Evolutionary conservation across 64 coral and sea anemone species (phyloP).

Genomic region (Orbicella faveolata): DNA sequence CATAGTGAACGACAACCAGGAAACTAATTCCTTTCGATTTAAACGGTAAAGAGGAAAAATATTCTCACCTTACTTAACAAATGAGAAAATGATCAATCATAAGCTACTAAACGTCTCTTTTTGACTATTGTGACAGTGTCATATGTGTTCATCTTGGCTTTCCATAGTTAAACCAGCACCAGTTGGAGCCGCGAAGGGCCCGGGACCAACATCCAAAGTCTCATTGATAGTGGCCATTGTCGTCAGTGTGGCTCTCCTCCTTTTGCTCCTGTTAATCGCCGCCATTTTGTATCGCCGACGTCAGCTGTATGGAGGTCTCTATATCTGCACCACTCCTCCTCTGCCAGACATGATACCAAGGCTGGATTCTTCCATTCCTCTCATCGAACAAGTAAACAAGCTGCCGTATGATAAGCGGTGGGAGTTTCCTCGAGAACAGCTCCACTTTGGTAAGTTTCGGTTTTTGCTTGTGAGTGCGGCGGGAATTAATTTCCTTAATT

Average conservation of each 20-base stretch:
- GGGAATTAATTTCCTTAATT: background rate
- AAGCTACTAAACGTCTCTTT: too few relatives aligned
- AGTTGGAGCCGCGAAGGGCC: background rate
- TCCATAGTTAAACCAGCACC: background rate
- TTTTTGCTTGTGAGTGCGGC: too few relatives aligned
- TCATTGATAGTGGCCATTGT: constrained; percentile 50
- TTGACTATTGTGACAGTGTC: background rate
- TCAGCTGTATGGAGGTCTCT: constrained; percentile 78
- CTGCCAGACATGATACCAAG: constrained; percentile 88
- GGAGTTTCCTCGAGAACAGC: constrained; percentile 74
- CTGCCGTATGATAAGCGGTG: constrained; percentile 79
- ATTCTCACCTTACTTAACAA: too few relatives aligned
- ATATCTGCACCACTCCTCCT: constrained; percentile 83
- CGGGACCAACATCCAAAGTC: background rate
- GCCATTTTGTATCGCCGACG: constrained; percentile 66
- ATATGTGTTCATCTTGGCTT: background rate
- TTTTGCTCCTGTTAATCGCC: constrained; percentile 58
- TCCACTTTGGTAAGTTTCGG: constrained; percentile 60
- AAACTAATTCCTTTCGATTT: too few relatives aligned
- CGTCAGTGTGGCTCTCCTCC: constrained; percentile 52
- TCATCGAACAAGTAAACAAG: constrained; percentile 90
- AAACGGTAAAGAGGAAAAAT: too few relatives aligned
- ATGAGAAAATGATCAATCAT: too few relatives aligned
- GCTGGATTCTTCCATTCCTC: constrained; percentile 69
- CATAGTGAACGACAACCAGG: too few relatives aligned